Base-by-base conservation (phyloP, 2,888 invertebrate genomes). In the Frankliniella fusca region DNA sequence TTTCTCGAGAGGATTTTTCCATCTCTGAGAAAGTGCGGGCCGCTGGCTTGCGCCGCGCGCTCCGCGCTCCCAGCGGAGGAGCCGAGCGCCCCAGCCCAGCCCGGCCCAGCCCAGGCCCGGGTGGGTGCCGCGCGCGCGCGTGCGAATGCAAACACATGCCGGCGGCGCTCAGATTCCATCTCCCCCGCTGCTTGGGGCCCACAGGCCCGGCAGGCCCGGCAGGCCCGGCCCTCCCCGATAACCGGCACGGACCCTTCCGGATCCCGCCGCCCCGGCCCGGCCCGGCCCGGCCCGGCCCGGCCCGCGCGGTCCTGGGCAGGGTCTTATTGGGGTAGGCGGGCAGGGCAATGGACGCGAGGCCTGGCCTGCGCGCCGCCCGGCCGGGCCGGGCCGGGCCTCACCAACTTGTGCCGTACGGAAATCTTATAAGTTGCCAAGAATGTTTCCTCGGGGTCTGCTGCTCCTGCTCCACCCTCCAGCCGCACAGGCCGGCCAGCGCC, bases 341-440 rank as follows among this genome's bases (percentile, higher is more conserved):
- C 23, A n/a, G 70, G 70, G 70, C 70, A 70, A 11, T 70, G 23
- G 70, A 70, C 23, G 70, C 23, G 70, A 11, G 70, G 70, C 70
- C 23, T 3, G 65, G n/a, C 65, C 65, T 18, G 65, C 65, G 15
- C 54, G 15, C 54, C 54, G 65, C 9, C 65, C 65, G 3, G n/a
- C 20, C 20, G 10, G 20, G 20, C 65, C n/a, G 1, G n/a, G 20
- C 65, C 70, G 70, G 70, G 23, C 15, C 61, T 23, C 70, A 27
- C 70, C 70, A 76, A 76, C 70, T 76, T 76, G 70, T 10, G 12
- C 70, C 70, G 27, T 76, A 3, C 70, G 70, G 70, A 76, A 76
- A 76, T 76, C 70, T 76, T 76, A 27, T 76, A 76, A 76, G 70
- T 76, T 76, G 70, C 11, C 70, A 76, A 27, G 70, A 76, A 76